These are phyloP conservation scores for Megalonaias nervosa DNA, from an alignment of 1,140 invertebrate species.

Conservation along the genomic window DNA sequence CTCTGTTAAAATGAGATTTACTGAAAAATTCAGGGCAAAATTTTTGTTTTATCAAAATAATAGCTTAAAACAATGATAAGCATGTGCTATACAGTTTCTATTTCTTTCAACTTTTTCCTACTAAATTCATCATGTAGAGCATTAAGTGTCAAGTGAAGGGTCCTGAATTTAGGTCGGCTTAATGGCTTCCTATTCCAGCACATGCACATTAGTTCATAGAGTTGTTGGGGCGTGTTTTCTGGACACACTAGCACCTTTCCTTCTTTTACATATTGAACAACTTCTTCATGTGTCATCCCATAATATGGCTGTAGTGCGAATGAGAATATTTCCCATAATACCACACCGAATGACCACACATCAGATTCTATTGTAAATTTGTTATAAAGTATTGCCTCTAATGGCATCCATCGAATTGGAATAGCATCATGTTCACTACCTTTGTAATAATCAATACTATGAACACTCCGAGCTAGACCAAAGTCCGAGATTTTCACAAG, in stretches of 20 bases:
- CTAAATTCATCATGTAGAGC: constrained; percentile 48
- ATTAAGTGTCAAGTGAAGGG: constrained; percentile 51
- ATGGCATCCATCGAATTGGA: constrained; percentile 89
- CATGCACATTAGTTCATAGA: constrained; percentile 94
- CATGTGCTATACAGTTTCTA: too few relatives aligned
- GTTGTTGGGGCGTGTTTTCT: constrained; percentile 89
- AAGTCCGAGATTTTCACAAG: constrained; percentile 98
- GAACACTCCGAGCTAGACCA: constrained; percentile 96
- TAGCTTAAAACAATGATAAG: too few relatives aligned
- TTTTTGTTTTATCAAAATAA: too few relatives aligned
- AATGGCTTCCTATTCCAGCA: constrained; percentile 92
- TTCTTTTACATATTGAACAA: constrained; percentile 95
- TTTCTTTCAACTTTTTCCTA: constrained; percentile 42
- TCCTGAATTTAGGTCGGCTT: constrained; percentile 85
- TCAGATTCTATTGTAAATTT: constrained; percentile 97
- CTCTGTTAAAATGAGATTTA: too few relatives aligned
- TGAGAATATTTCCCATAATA: constrained; percentile 98
- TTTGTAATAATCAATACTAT: constrained; percentile 84
- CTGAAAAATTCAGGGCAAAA: too few relatives aligned
- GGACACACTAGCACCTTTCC: constrained; percentile 94
- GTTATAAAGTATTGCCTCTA: constrained; percentile 96
- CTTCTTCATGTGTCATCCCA: constrained; percentile 92
- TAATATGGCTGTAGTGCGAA: constrained; percentile 96
- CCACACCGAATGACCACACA: constrained; percentile 98
- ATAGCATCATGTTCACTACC: constrained; percentile 74